Evolutionary conservation across 2,797 vertebrate genomes (phyloP).

Genomic region (Enteromius unitaeniatus): DNA sequence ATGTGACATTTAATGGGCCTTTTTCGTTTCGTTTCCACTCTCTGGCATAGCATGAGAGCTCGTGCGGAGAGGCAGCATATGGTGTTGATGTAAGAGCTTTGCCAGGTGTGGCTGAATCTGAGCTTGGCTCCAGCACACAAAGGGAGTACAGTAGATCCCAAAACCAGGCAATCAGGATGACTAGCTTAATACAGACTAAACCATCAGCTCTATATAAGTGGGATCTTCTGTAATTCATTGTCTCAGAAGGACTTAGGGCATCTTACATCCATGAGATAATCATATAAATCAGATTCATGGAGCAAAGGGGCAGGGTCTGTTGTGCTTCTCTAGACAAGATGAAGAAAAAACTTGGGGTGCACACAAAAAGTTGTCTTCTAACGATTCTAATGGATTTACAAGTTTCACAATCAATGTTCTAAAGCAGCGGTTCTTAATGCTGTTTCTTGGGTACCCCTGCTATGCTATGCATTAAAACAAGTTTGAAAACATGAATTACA

Average conservation of each 20-base stretch:
- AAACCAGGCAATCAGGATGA: constrained; percentile 7
- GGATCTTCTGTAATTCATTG: not conserved
- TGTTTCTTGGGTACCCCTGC: too few species aligned
- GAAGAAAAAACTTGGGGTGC: too few species aligned
- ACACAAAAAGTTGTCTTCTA: too few species aligned
- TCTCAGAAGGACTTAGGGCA: not conserved
- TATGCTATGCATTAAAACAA: not conserved
- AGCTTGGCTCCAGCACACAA: constrained; percentile 22
- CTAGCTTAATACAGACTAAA: not conserved
- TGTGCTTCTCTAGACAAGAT: too few species aligned
- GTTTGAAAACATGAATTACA: too few species aligned
- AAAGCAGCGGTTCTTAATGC: too few species aligned
- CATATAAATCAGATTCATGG: too few species aligned
- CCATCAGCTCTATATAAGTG: not conserved
- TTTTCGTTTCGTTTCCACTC: constrained; percentile 35
- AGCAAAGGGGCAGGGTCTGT: too few species aligned
- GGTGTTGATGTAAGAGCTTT: constrained; percentile 54
- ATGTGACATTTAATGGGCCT: constrained; percentile 43
- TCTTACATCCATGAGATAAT: constrained; percentile 5
- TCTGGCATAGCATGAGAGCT: constrained; percentile 42
- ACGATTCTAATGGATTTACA: too few species aligned
- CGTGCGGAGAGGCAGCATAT: constrained; percentile 51
- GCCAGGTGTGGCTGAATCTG: constrained; percentile 54
- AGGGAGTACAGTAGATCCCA: constrained; percentile 27
- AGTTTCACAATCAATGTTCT: too few species aligned